Evolutionary conservation across 2,113 vertebrate genomes (phyloP), one percentile per base, ranked within the genome.

Genomic region (Rhipidura dahli): DNA sequence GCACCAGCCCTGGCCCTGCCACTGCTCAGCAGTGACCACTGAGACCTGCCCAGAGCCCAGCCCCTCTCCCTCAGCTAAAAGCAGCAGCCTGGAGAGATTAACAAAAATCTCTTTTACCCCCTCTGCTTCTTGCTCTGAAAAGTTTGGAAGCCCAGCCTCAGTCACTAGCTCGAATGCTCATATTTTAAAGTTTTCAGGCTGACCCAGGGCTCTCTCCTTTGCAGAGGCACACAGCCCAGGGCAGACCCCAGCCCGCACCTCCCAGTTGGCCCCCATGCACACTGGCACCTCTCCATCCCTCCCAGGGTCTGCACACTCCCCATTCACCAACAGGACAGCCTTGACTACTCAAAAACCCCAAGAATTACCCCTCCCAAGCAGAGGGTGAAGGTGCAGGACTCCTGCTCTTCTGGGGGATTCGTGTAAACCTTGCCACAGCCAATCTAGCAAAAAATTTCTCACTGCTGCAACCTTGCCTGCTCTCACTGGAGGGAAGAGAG

Each of bases 101-200:
- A n/a, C 8, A 56, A 49, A 37, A 71, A 53, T 5, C 2, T 13
- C 15, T 19, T 44, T 12, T 9, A 5, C 4, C 2, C 2, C 6
- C 23, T 51, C 51, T 71, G 17, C 82, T 69, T 27, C 33, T 44
- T 37, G 53, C n/a, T 69, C 63, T 72, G 53, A n/a, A 40, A 63
- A 85, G 37, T 20, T 10, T 14, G 11, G 83, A 78, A 64, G 35
- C 75, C 45, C 26, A 68, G 21, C 33, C 57, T 59, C 59, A 42
- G 49, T 7, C 60, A 22, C 17, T 37, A 86, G 22, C 71, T 81
- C 54, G 57, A 23, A 57, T 8, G 28, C 19, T 68, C 57, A 12
- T 50, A 14, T 56, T 65, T 57, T 40, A 8, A 59, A 31, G 11
- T n/a, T 23, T 37, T 57, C 59, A 31, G 53, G 18, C 77, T 49